These are phyloP conservation scores for Brenthis daphne DNA, from an alignment of 2,888 invertebrate species.

Conservation along the genomic window DNA sequence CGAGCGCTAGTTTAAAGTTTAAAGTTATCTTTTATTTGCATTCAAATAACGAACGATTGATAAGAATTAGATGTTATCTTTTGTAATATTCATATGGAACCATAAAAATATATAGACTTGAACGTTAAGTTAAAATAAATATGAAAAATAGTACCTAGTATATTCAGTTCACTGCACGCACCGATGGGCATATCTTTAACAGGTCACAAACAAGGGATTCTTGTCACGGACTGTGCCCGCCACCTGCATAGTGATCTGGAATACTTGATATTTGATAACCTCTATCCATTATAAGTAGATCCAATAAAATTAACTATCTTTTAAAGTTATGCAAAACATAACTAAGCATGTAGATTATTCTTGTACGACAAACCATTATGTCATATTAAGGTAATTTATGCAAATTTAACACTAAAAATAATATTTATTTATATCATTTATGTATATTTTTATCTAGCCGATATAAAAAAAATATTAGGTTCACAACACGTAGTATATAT, in stretches of 20 bases:
- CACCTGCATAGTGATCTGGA: constrained; percentile 71
- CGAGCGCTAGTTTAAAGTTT: not conserved
- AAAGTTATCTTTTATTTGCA: constrained; percentile 26
- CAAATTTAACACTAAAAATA: not conserved
- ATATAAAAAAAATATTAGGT: too few relatives aligned
- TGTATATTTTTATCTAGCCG: too few relatives aligned
- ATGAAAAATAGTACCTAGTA: constrained; percentile 13
- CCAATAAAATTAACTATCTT: constrained; percentile 17
- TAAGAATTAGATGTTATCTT: constrained; percentile 19
- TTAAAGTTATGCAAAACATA: not conserved
- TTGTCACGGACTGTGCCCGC: constrained; percentile 65
- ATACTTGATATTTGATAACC: constrained; percentile 64
- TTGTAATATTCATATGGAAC: constrained; percentile 6
- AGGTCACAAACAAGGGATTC: constrained; percentile 67
- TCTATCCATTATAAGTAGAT: constrained; percentile 24
- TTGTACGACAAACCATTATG: not conserved
- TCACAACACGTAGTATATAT: too few relatives aligned
- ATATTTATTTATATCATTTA: not conserved
- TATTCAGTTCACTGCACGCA: constrained; percentile 35
- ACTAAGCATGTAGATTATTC: not conserved
- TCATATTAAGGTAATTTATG: not conserved
- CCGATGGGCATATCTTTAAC: constrained; percentile 54
- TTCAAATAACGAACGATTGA: constrained; percentile 20
- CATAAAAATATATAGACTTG: not conserved
- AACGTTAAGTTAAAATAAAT: constrained; percentile 8